Evolutionary conservation across 2,113 vertebrate species (phyloP), one percentile per base, ranked within the genome.

Genomic region (Megaceryle torquata): DNA sequence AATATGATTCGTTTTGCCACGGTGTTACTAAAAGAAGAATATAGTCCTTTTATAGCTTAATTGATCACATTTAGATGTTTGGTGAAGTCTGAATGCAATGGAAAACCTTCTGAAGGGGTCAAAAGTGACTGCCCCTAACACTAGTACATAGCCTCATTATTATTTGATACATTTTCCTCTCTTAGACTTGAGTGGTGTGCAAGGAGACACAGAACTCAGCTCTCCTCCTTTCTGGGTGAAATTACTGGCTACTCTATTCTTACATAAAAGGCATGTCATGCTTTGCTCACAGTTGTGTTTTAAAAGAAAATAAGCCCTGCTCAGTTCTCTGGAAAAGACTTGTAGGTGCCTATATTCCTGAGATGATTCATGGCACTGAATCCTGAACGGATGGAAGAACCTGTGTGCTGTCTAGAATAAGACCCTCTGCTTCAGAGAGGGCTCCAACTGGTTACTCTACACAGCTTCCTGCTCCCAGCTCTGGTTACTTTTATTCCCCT

Each of bases 1-100:
- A n/a, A 78, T 64, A 93, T 78, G 89, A 86, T 88, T 94, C 22
- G 86, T 78, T 93, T 96, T 96, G 95, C 76, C 80, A 88, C 39
- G 72, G 90, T 86, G 76, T 75, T 95, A 78, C 76, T 81, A 70
- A 90, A 93, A 80, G 63, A 87, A 96, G 71, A 83, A 90, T 84
- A 89, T 61, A 90, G 51, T 44, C 22, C 54, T 94, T 92, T 88
- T 74, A 75, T 54, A 91, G 54, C 72, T 96, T 81, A 96, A 88
- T 53, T 88, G 91, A 86, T 86, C 88, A 67, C 69, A 90, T 78
- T 63, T 94, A 91, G 43, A 88, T 63, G 63, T 93, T 91, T 80
- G 22, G 12, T 77, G 89, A 94, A 83, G 79, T 48, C 35, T 86
- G 60, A 88, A 94, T 83, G 69, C 60, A 83, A 93, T 63, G n/a